Conservation (phyloP, 2,113 vertebrate species). For the Cavia aperea region DNA sequence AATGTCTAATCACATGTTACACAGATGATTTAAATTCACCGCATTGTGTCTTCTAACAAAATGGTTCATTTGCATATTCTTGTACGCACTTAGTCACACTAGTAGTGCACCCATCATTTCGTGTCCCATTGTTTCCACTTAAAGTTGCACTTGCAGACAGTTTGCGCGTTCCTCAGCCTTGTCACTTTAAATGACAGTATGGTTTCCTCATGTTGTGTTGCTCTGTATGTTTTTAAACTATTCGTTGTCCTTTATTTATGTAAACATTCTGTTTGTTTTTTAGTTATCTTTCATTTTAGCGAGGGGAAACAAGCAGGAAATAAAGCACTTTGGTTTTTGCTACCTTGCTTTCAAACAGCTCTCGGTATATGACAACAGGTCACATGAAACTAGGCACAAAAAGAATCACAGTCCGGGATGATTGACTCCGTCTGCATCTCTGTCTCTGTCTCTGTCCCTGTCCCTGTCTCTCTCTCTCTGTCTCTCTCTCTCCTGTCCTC, state of each 20-base stretch:
- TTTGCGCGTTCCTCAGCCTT: neutral
- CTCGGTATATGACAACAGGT: neutral
- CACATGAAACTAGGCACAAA: neutral
- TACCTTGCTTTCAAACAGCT: neutral
- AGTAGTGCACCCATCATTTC: neutral
- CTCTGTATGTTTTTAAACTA: neutral
- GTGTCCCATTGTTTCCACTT: neutral
- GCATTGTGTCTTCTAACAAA: neutral
- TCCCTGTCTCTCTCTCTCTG: too few relatives aligned
- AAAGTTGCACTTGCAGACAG: neutral
- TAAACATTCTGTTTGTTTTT: too few relatives aligned
- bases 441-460: too few relatives aligned
- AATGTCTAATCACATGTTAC: neutral
- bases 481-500: neutral
- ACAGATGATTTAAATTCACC: neutral
- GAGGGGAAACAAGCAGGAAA: neutral
- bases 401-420: neutral
- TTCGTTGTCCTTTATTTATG: neutral
- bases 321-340: neutral
- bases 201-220: neutral
- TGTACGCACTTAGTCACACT: neutral
- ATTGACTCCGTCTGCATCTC: too few relatives aligned
- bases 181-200: neutral
- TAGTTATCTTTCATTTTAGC: constrained; percentile 7
- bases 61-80: neutral